Base-by-base conservation (phyloP, 1,140 invertebrate genomes). In the Leptopilina clavipes region DNA sequence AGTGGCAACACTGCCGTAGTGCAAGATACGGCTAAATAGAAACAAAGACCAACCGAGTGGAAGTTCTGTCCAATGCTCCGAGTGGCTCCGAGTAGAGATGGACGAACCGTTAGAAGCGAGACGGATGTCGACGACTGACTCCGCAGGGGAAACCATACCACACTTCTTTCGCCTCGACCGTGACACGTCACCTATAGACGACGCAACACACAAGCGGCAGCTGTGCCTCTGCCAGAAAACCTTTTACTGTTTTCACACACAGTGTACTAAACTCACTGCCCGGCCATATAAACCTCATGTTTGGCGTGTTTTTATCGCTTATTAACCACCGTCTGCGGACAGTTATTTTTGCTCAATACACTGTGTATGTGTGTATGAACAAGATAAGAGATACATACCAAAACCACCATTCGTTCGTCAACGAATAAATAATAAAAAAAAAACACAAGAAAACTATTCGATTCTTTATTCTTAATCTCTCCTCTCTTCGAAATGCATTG, bases 41-140 rank as follows among this genome's bases (percentile, higher is more conserved):
- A 77, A 78, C 79, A 81, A 86, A 84, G 82, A 84, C 76, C 73
- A 76, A 81, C 79, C 80, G 78, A 83, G 79, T 31, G n/a, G n/a
- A n/a, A n/a, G n/a, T 79, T 79, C 76, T 79, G 79, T 79, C 59
- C 59, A 75, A 72, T 74, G 76, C 25, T 37, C 59, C 19, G 7
- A 72, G 43, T 70, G 71, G 76, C 25, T 37, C 59, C 19, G 7
- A 72, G 43, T 70, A 74, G 73, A 75, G 76, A 52, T 17, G 14
- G 48, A 52, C 48, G 14, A 44, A 54, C 71, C 40, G 10, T 72
- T 45, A 71, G 76, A 40, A 78, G 75, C 75, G 71, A 75, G 74
- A 17, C n/a, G 48, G n/a, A 17, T 17, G 48, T 17, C 5, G 48
- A 2, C 25, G 25, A 31, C 25, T 31, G 37, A 52, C 48, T 52